Evolutionary conservation across 2,888 invertebrate species (phyloP).

Genomic region (Onchidella celtica): DNA sequence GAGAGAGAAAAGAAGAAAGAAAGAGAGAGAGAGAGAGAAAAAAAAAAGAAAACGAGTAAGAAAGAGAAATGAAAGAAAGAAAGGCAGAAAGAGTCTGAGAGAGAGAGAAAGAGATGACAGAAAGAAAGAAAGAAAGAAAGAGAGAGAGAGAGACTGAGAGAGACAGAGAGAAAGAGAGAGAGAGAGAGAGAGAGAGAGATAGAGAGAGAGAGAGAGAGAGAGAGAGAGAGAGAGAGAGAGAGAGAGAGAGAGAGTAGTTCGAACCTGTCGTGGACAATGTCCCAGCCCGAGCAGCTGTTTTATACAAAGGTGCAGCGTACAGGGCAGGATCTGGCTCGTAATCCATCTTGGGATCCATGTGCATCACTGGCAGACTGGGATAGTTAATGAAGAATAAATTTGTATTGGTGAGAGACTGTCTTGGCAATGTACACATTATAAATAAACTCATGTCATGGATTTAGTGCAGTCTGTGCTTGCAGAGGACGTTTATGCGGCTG

Average conservation of each 20-base stretch:
- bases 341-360: conserved; percentile 84
- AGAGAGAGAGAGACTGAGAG: neutral
- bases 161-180: neutral
- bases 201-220: too few species aligned
- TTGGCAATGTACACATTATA: too few species aligned
- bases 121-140: neutral
- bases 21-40: neutral
- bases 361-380: conserved; percentile 86
- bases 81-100: neutral
- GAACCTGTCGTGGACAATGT: conserved; percentile 80
- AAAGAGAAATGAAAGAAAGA: too few species aligned
- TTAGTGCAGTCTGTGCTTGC: too few species aligned
- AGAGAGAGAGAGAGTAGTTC: too few species aligned
- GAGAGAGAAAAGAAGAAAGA: neutral
- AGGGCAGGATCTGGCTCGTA: conserved; percentile 80
- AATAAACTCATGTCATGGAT: too few species aligned
- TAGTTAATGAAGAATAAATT: too few species aligned
- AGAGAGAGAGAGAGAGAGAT: neutral
- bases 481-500: too few species aligned
- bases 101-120: neutral
- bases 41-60: neutral
- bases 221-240: too few species aligned
- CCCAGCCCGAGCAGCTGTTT: conserved; percentile 79
- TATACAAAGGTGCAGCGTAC: conserved; percentile 80
- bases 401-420: too few species aligned